phyloP scores from a whole-genome alignment of 1,140 invertebrate genomes.

The Lithobius niger region DNA sequence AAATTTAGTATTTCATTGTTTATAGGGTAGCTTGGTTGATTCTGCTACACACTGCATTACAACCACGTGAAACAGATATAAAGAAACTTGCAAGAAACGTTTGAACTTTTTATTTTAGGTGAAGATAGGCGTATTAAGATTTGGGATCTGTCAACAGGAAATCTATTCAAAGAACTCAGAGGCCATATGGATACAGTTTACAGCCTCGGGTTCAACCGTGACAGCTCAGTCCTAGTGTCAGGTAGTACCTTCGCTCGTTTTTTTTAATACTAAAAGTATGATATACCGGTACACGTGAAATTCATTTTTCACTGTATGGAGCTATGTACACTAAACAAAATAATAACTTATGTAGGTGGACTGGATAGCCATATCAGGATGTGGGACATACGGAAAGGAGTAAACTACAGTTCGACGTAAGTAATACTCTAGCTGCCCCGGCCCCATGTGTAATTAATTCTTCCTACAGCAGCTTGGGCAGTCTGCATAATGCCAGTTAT shows the following conservation, averaged over 20 bases:
- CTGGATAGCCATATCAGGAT: constrained; percentile 42
- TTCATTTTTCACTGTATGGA: not conserved
- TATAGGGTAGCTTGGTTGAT: constrained; percentile 30
- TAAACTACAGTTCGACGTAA: not conserved
- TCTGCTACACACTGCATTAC: constrained; percentile 20
- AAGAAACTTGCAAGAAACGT: not conserved
- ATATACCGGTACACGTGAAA: not conserved
- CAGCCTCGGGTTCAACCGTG: constrained; percentile 44
- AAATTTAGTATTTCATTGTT: not conserved
- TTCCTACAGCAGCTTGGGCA: not conserved
- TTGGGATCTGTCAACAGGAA: constrained; percentile 52
- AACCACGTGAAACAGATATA: not conserved
- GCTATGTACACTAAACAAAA: not conserved
- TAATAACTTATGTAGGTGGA: constrained; percentile 22
- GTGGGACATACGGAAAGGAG: constrained; percentile 38
- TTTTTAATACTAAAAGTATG: not conserved
- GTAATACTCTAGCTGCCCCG: no score
- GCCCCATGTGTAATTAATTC: no score
- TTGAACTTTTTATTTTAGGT: constrained; percentile 28
- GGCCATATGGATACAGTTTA: constrained; percentile 45
- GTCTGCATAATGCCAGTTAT: not conserved
- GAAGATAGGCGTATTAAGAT: constrained; percentile 49
- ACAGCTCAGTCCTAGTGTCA: constrained; percentile 45
- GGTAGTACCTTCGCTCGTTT: constrained; percentile 24
- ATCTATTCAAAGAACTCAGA: constrained; percentile 43